These are phyloP conservation scores for Pardalotus punctatus DNA, from an alignment of 2,113 vertebrate species.

Conservation along the genomic window DNA sequence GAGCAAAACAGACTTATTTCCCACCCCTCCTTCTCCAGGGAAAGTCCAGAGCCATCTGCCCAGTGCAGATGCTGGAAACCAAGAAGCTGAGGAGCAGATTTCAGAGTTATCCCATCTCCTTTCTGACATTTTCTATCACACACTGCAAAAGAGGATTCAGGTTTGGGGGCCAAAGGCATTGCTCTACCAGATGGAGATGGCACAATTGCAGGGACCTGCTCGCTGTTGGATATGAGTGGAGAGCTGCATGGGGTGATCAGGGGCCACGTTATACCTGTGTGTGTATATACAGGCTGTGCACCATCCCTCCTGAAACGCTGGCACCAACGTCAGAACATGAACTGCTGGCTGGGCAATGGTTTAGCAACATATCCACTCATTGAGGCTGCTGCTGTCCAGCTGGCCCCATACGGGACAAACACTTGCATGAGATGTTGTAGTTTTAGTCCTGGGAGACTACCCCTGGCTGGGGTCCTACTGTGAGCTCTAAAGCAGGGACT, in stretches of 20 bases:
- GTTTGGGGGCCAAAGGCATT: fast-evolving
- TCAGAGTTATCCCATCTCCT: neutral
- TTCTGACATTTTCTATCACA: neutral
- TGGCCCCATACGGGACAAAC: neutral
- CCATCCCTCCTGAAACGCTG: neutral
- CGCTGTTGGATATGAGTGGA: neutral
- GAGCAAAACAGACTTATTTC: neutral
- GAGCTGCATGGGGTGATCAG: fast-evolving
- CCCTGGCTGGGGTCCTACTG: neutral
- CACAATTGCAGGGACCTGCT: neutral
- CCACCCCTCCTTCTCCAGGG: neutral
- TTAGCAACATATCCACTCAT: neutral
- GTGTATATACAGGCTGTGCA: neutral
- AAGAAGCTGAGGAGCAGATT: neutral
- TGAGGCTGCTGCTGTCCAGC: fast-evolving
- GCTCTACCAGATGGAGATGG: neutral
- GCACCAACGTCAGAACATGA: neutral
- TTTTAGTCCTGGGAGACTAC: neutral
- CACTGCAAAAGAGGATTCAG: neutral
- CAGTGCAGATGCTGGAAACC: neutral
- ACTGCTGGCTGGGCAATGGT: neutral
- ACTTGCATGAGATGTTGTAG: neutral
- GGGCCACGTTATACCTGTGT: neutral
- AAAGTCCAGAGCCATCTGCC: neutral
- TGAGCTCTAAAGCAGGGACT: neutral